Percentiles rank a stretch among this genome's conserved stretches.
phyloP scores from a whole-genome alignment of 2,888 invertebrate genomes.

The Lagria hirta region DNA sequence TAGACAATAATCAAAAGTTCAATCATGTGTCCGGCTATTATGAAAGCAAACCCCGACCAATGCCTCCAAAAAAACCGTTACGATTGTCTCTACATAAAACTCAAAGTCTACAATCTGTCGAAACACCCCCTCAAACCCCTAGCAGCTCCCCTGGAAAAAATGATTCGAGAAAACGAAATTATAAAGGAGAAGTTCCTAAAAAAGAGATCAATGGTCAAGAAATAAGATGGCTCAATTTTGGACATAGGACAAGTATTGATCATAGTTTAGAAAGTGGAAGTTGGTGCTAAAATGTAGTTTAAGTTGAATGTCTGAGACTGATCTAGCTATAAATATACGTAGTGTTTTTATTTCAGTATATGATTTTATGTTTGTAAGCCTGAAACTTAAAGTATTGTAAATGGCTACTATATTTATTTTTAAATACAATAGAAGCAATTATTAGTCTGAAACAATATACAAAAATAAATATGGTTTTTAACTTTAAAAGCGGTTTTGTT shows the following conservation, averaged over 20 bases:
- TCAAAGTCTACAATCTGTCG: conserved; percentile 76
- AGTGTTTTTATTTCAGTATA: no score
- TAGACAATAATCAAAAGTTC: conserved; percentile 56
- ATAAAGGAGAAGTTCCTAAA: conserved; percentile 56
- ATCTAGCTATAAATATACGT: no score
- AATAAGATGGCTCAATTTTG: conserved; percentile 31
- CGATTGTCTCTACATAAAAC: conserved; percentile 81
- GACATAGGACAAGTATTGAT: conserved; percentile 36
- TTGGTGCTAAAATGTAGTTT: conserved; percentile 41
- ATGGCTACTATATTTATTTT: no score
- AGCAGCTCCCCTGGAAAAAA: conserved; percentile 36
- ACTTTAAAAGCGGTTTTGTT: no score
- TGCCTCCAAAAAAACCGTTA: conserved; percentile 83
- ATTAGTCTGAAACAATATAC: no score
- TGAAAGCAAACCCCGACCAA: conserved; percentile 63
- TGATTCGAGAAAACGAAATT: conserved; percentile 58
- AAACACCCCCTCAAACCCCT: conserved; percentile 49
- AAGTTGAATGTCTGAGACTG: no score
- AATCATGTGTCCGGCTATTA: conserved; percentile 44
- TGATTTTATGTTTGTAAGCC: no score
- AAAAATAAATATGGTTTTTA: no score
- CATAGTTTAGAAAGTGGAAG: conserved; percentile 41
- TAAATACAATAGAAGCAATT: no score
- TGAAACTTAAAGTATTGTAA: no score
- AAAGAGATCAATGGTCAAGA: conserved; percentile 27